Percentiles rank a stretch among this genome's conserved stretches.
phyloP scores from a whole-genome alignment of 2,113 vertebrate species.

The Poeciliopsis retropinna region DNA sequence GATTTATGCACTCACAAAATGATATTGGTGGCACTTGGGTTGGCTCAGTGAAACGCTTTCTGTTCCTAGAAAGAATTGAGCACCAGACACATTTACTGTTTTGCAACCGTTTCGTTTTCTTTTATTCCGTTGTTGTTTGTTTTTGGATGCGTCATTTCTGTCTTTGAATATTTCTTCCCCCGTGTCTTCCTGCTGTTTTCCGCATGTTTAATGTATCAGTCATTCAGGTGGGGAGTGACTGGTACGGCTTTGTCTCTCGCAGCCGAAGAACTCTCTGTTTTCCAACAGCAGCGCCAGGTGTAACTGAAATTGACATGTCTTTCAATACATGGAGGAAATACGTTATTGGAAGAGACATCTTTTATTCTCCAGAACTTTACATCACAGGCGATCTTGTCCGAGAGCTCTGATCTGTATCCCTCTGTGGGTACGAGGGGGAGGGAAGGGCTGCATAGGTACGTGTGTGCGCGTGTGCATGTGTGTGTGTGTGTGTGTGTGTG shows the following conservation, averaged over 20 bases:
- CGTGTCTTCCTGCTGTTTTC: slow-evolving; percentile 73
- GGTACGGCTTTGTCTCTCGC: slow-evolving; percentile 73
- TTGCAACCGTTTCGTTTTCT: slow-evolving; percentile 40
- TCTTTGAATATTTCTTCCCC: slow-evolving; percentile 72
- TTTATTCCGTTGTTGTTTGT: slow-evolving; percentile 29
- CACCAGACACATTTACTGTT: slow-evolving; percentile 46
- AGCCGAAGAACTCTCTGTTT: slow-evolving; percentile 67
- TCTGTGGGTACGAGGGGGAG: slow-evolving; percentile 60
- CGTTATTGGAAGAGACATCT: slow-evolving; percentile 79
- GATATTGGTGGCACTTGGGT: not conserved
- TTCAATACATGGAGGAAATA: slow-evolving; percentile 69
- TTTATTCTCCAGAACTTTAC: slow-evolving; percentile 80
- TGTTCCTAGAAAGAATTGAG: slow-evolving; percentile 46
- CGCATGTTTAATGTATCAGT: slow-evolving; percentile 81
- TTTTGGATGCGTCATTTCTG: slow-evolving; percentile 65
- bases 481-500: slow-evolving; percentile 1
- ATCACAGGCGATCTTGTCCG: slow-evolving; percentile 76
- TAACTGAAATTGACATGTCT: slow-evolving; percentile 81
- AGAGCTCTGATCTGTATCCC: slow-evolving; percentile 75
- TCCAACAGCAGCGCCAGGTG: slow-evolving; percentile 64
- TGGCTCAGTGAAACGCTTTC: slow-evolving; percentile 5
- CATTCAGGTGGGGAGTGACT: slow-evolving; percentile 79
- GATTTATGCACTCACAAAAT: slow-evolving; percentile 16
- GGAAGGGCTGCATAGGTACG: slow-evolving; percentile 41
- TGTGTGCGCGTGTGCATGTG: not conserved